phyloP scores from a whole-genome alignment of 2,888 invertebrate genomes.

The Sisyra terminalis region DNA sequence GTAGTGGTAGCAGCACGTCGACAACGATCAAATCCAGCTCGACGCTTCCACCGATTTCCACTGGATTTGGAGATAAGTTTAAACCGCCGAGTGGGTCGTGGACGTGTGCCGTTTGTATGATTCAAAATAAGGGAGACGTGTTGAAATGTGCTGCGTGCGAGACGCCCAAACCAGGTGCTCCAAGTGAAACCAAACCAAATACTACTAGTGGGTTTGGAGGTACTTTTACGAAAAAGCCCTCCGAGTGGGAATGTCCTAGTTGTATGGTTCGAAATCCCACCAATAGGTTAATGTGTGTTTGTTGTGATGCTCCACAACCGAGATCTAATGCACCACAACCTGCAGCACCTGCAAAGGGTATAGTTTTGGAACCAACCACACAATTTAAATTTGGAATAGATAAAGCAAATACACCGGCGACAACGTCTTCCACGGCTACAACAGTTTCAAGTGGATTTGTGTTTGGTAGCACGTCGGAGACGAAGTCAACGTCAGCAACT shows the following conservation, averaged over 20 bases:
- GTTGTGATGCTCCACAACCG: conserved; percentile 38
- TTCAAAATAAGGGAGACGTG: conserved; percentile 29
- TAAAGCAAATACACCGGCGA: conserved; percentile 1
- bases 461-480: conserved; percentile 15
- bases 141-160: conserved; percentile 36
- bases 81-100: conserved; percentile 21
- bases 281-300: conserved; percentile 31
- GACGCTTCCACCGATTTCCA: conserved; percentile 2
- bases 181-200: conserved; percentile 7
- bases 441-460: background rate
- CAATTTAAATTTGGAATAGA: conserved; percentile 7
- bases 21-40: background rate
- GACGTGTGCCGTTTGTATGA: conserved; percentile 38
- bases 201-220: conserved; percentile 11
- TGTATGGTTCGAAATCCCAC: conserved; percentile 41
- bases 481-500: conserved; percentile 22
- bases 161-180: conserved; percentile 25
- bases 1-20: too few relatives aligned
- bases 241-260: conserved; percentile 39
- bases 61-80: conserved; percentile 1
- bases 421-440: background rate
- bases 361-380: background rate
- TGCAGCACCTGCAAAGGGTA: background rate
- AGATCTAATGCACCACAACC: conserved; percentile 15
- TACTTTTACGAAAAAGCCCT: conserved; percentile 16